Conservation (phyloP, 2,797 vertebrate genomes). For the Chelon auratus region DNA sequence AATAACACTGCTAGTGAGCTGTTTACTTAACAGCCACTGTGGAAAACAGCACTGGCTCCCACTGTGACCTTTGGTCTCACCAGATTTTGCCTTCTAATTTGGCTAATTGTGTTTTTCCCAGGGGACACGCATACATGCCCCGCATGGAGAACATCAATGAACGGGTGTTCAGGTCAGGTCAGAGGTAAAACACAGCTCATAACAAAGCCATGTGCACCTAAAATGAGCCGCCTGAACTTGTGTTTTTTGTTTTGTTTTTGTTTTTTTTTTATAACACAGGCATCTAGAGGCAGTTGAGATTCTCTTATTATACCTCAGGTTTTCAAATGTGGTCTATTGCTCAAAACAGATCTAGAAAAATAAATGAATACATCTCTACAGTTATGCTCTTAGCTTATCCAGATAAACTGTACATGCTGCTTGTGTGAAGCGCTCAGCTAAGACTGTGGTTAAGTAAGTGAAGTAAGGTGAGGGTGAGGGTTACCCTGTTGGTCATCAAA, state of each 20-base stretch:
- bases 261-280: neutral
- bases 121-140: constrained; percentile 37
- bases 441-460: neutral
- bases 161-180: constrained; percentile 65
- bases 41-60: constrained; percentile 60
- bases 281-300: neutral
- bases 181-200: constrained; percentile 51
- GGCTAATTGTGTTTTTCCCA: constrained; percentile 73
- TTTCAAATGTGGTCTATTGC: constrained; percentile 1
- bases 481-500: neutral
- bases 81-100: constrained; percentile 75
- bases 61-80: constrained; percentile 68
- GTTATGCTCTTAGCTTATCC: neutral
- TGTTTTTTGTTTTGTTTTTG: no score
- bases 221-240: constrained; percentile 17
- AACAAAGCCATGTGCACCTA: constrained; percentile 31
- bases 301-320: constrained; percentile 15
- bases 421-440: neutral
- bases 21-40: constrained; percentile 68
- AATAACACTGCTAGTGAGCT: constrained; percentile 56
- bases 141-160: constrained; percentile 67
- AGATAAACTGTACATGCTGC: neutral
- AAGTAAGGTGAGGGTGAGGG: neutral
- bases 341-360: constrained; percentile 5
- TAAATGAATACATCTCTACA: neutral